Conservation (phyloP, 2,797 vertebrate species). For the Periophthalmus magnuspinnatus region DNA sequence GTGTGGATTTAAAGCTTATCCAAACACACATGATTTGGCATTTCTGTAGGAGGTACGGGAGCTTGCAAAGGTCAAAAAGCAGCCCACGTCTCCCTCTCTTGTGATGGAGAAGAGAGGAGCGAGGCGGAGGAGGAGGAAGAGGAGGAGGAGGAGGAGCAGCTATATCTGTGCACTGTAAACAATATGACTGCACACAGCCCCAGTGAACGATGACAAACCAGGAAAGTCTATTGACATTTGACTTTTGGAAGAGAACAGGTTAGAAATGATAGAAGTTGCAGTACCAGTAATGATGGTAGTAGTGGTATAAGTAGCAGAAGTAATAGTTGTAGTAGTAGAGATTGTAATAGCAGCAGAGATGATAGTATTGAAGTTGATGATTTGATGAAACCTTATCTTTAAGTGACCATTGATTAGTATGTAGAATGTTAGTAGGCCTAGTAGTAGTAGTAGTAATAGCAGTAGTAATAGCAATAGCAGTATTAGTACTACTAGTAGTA, state of each 20-base stretch:
- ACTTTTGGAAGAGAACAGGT: not conserved
- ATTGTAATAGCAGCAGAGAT: too few species aligned
- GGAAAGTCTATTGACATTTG: conserved; percentile 15
- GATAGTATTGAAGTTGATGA: too few species aligned
- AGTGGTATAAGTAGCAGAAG: not conserved
- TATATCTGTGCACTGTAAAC: conserved; percentile 49
- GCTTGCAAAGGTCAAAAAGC: conserved; percentile 66
- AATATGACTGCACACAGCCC: conserved; percentile 18
- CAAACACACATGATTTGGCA: conserved; percentile 24
- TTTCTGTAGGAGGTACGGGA: conserved; percentile 60
- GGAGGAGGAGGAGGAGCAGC: conserved; percentile 34
- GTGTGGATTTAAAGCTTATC: conserved; percentile 51
- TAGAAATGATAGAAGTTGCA: not conserved
- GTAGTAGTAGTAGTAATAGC: too few species aligned
- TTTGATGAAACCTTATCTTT: too few species aligned
- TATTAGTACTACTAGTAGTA: too few species aligned
- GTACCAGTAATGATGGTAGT: not conserved
- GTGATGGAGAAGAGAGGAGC: conserved; percentile 49
- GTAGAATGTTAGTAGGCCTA: too few species aligned
- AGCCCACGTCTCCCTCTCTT: conserved; percentile 61
- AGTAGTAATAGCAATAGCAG: too few species aligned
- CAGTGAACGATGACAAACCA: not conserved
- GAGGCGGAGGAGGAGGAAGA: conserved; percentile 32
- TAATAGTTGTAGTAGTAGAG: not conserved
- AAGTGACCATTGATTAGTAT: too few species aligned